phyloP scores from a whole-genome alignment of 2,797 vertebrate genomes.

The Phyllotis vaccarum region DNA sequence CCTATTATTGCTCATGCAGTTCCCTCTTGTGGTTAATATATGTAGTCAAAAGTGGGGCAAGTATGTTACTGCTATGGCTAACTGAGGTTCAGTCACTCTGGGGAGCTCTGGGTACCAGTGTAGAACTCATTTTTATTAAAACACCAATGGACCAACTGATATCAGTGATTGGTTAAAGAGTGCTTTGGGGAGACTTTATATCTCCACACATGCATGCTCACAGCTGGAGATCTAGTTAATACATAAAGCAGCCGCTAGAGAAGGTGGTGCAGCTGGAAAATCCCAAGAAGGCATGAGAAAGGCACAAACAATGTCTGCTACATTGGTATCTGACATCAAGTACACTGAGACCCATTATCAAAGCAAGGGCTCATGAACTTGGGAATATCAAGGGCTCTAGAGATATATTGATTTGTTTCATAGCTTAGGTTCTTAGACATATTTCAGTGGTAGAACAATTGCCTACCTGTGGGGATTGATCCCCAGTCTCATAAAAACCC shows the following conservation, averaged over 20 bases:
- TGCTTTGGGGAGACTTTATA: neutral
- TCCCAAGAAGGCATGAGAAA: neutral
- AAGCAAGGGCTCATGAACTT: neutral
- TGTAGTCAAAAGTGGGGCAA: neutral
- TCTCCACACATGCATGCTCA: neutral
- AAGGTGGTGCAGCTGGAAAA: neutral
- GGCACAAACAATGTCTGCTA: neutral
- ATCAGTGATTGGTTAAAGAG: neutral
- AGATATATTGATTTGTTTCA: slow-evolving; percentile 16
- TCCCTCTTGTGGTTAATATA: slow-evolving; percentile 62
- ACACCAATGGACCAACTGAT: neutral
- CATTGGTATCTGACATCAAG: neutral
- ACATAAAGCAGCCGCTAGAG: neutral
- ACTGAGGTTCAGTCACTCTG: neutral
- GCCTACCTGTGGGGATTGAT: neutral
- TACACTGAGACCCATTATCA: neutral
- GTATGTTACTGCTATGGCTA: neutral
- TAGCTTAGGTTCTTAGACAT: neutral
- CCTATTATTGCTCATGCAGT: neutral
- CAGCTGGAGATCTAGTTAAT: neutral
- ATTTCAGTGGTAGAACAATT: neutral
- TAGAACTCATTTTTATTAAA: neutral
- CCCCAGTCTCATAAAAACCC: neutral
- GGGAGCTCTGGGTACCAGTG: neutral
- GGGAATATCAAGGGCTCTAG: slow-evolving; percentile 9